phyloP scores from a whole-genome alignment of 2,113 vertebrate species.

The Felis chaus region DNA sequence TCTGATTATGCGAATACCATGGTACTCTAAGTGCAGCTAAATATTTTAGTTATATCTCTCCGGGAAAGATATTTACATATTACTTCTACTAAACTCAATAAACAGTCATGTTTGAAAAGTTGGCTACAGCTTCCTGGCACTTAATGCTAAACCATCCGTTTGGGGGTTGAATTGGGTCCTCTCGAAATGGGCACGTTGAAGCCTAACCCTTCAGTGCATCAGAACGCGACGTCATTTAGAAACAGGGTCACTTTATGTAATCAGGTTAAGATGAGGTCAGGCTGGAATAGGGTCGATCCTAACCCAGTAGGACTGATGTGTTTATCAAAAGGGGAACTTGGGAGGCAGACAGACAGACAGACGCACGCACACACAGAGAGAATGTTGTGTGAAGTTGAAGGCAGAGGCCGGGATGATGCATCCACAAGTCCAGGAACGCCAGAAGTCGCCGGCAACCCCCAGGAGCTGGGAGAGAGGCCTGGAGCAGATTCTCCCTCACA shows the following conservation, averaged over 20 bases:
- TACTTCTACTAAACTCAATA: neutral
- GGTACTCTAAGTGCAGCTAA: neutral
- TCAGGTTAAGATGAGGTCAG: neutral
- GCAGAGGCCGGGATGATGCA: neutral
- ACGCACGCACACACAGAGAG: neutral
- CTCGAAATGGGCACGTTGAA: neutral
- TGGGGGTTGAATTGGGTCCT: neutral
- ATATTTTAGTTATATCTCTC: neutral
- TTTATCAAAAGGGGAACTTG: neutral
- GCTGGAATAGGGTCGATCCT: neutral
- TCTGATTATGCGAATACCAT: neutral
- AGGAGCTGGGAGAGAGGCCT: neutral
- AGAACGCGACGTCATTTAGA: neutral
- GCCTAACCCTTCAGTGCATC: neutral
- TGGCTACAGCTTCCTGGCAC: neutral
- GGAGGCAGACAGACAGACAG: neutral
- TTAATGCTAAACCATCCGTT: neutral
- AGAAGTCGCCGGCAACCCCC: neutral
- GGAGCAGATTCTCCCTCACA: neutral
- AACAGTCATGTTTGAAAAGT: neutral
- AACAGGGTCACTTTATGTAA: neutral
- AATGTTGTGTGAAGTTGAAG: fast-evolving
- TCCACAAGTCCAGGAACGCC: neutral
- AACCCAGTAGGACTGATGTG: neutral
- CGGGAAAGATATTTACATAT: neutral